Percentiles rank a stretch among this genome's conserved stretches.
These are phyloP conservation scores for Scolopax rusticola DNA, from an alignment of 2,797 vertebrate genomes.

Conservation along the genomic window DNA sequence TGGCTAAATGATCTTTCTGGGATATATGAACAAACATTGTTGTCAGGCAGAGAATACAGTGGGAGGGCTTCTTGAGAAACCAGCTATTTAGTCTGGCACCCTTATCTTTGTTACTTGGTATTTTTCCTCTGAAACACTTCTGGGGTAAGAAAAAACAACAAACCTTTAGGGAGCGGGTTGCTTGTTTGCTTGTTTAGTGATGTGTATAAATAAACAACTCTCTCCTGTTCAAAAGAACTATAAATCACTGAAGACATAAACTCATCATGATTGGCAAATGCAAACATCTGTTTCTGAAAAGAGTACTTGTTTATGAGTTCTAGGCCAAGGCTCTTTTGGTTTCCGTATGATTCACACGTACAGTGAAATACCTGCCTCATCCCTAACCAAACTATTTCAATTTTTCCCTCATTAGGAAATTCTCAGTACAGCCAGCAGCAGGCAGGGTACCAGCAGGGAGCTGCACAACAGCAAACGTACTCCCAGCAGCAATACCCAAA, in stretches of 20 bases:
- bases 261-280: not conserved
- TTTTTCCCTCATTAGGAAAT: constrained; percentile 82
- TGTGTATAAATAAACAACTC: not conserved
- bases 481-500: constrained; percentile 93
- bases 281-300: not conserved
- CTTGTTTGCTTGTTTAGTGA: not conserved
- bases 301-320: not conserved
- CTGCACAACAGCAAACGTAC: constrained; percentile 89
- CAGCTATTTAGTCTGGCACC: not conserved
- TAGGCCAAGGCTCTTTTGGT: not conserved
- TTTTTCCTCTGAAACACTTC: not conserved
- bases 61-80: not conserved
- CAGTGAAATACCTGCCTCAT: not conserved
- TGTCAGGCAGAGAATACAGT: not conserved
- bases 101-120: not conserved
- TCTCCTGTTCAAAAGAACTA: not conserved
- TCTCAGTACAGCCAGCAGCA: constrained; percentile 95
- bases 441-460: constrained; percentile 91
- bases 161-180: not conserved
- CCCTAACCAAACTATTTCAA: not conserved
- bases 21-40: not conserved
- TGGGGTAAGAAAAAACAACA: not conserved
- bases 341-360: not conserved
- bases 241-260: not conserved
- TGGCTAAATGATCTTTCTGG: not conserved